Evolutionary conservation across 1,140 invertebrate species (phyloP).

Genomic region (Platyura marginata): DNA sequence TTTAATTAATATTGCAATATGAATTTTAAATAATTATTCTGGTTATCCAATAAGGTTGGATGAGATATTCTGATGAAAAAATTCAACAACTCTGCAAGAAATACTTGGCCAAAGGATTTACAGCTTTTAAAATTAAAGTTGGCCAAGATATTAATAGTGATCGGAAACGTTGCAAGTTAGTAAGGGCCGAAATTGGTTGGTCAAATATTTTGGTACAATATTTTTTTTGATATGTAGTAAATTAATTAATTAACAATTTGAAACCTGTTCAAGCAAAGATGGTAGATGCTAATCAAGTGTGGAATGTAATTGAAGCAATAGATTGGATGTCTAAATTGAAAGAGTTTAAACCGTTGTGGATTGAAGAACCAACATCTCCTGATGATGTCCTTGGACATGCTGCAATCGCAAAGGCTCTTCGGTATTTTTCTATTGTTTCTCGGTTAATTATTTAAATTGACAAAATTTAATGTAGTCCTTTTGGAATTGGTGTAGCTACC

Average conservation of each 20-base stretch:
- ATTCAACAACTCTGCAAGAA: slow-evolving; percentile 48
- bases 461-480: no score
- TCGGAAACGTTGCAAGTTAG: slow-evolving; percentile 42
- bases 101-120: slow-evolving; percentile 56
- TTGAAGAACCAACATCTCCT: slow-evolving; percentile 85
- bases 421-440: no score
- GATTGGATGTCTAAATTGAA: slow-evolving; percentile 66
- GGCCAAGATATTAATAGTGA: slow-evolving; percentile 64
- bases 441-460: no score
- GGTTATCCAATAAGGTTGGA: slow-evolving; percentile 64
- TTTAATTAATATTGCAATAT: no score
- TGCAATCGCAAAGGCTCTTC: slow-evolving; percentile 40
- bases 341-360: slow-evolving; percentile 63
- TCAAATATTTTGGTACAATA: slow-evolving; percentile 42
- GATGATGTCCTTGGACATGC: slow-evolving; percentile 78
- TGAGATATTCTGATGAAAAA: slow-evolving; percentile 54
- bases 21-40: no score
- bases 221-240: no score
- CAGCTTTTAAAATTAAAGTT: slow-evolving; percentile 80
- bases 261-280: slow-evolving; percentile 30
- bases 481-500: slow-evolving; percentile 68
- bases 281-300: slow-evolving; percentile 85
- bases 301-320: slow-evolving; percentile 71
- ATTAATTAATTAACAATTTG: not conserved
- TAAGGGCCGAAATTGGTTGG: slow-evolving; percentile 58